Evolutionary conservation across 1,140 invertebrate genomes (phyloP).

Genomic region (Tigriopus japonicus): DNA sequence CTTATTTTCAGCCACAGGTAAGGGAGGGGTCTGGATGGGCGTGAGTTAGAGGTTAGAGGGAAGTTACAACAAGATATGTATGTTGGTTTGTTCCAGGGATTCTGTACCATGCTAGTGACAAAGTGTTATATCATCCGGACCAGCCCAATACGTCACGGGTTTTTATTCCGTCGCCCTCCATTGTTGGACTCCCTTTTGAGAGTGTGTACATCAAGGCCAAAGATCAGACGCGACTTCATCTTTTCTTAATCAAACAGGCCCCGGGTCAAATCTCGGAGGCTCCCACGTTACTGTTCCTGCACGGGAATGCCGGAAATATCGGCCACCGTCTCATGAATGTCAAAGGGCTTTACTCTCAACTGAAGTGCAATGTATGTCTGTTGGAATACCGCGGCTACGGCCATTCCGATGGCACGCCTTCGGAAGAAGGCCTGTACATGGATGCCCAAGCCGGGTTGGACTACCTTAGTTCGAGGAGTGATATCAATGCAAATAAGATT

Average conservation of each 20-base stretch:
- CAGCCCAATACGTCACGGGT: constrained; percentile 63
- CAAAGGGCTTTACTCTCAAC: constrained; percentile 51
- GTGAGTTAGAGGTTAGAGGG: too few species aligned
- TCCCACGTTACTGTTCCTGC: constrained; percentile 71
- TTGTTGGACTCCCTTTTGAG: constrained; percentile 62
- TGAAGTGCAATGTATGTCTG: constrained; percentile 67
- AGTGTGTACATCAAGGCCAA: constrained; percentile 51
- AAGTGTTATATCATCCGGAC: constrained; percentile 69
- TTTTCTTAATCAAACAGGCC: constrained; percentile 64
- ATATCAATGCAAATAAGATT: constrained; percentile 64
- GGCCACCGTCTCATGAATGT: constrained; percentile 65
- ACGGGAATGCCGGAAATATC: constrained; percentile 92
- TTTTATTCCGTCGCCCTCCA: constrained; percentile 61
- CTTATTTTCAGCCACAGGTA: constrained; percentile 33
- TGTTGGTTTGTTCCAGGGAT: constrained; percentile 43
- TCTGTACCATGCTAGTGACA: constrained; percentile 65
- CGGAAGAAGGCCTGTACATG: constrained; percentile 63
- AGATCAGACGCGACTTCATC: constrained; percentile 62
- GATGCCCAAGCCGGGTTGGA: constrained; percentile 73
- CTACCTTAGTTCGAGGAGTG: constrained; percentile 52
- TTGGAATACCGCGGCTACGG: constrained; percentile 88
- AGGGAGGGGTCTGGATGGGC: too few species aligned
- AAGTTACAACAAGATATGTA: too few species aligned
- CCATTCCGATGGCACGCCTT: constrained; percentile 65
- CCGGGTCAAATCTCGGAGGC: constrained; percentile 37